These are phyloP conservation scores for Onychostruthus taczanowskii DNA, from an alignment of 2,113 vertebrate species.

Conservation along the genomic window DNA sequence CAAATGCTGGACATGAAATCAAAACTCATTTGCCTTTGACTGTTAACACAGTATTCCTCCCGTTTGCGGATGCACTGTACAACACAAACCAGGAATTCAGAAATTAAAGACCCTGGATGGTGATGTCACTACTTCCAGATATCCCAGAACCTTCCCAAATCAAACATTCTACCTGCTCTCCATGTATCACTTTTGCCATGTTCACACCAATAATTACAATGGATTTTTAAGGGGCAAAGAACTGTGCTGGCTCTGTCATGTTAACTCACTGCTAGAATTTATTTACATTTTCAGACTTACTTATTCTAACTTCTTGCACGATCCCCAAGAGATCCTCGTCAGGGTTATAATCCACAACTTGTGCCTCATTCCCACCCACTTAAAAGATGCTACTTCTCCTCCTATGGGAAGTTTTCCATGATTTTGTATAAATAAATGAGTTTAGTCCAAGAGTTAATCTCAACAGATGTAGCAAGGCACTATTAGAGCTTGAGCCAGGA, in stretches of 20 bases:
- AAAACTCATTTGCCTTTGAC: neutral
- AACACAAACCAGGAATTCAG: neutral
- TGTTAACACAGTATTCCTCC: neutral
- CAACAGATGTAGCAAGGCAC: conserved; percentile 5
- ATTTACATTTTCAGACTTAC: neutral
- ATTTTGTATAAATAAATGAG: conserved; percentile 21
- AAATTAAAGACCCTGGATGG: neutral
- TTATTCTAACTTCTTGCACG: neutral
- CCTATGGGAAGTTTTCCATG: neutral
- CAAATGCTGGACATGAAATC: neutral
- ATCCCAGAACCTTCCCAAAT: neutral
- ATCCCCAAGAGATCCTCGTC: neutral
- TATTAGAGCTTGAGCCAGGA: conserved; percentile 28
- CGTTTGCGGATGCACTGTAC: neutral
- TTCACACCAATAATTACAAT: neutral
- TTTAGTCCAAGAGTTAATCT: conserved; percentile 36
- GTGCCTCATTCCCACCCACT: neutral
- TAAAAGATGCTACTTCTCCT: neutral
- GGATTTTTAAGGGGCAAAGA: neutral
- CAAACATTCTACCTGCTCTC: neutral
- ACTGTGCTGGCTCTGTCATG: neutral
- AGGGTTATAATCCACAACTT: neutral
- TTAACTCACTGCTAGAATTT: neutral
- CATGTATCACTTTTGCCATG: neutral
- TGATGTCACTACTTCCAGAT: neutral